phyloP scores from a whole-genome alignment of 2,113 vertebrate species.

The Lepus timidus region DNA sequence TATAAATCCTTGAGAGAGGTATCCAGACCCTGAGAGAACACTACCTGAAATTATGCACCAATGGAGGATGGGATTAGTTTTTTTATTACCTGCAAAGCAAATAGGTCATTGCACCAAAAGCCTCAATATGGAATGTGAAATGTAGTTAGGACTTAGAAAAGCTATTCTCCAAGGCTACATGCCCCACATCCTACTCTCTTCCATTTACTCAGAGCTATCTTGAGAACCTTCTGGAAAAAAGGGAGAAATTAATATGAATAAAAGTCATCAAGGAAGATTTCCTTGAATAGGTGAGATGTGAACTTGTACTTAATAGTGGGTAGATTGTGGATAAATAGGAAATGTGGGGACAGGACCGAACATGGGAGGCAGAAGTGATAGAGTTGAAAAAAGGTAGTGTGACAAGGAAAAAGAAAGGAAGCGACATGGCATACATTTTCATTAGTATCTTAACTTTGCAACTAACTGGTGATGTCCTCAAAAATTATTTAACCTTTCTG shows the following conservation, averaged over 20 bases:
- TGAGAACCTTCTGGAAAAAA: neutral
- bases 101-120: conserved; percentile 18
- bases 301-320: neutral
- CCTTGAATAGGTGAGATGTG: neutral
- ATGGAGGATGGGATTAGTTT: neutral
- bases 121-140: neutral
- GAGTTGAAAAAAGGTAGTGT: neutral
- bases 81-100: conserved; percentile 55
- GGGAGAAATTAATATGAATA: neutral
- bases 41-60: neutral
- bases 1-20: conserved; percentile 16
- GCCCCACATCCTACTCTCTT: neutral
- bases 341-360: neutral
- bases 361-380: neutral
- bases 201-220: neutral
- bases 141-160: neutral
- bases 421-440: neutral
- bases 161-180: conserved; percentile 29
- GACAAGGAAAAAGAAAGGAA: neutral
- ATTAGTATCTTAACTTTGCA: conserved; percentile 7
- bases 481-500: conserved; percentile 17
- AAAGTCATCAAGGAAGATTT: conserved; percentile 43
- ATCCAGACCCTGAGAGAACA: neutral
- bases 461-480: conserved; percentile 14
- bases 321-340: neutral